A percentile compares a stretch with the other conserved stretches of the same genome.
Conservation (phyloP, 2,888 invertebrate genomes). For the Andrena bicolor region DNA sequence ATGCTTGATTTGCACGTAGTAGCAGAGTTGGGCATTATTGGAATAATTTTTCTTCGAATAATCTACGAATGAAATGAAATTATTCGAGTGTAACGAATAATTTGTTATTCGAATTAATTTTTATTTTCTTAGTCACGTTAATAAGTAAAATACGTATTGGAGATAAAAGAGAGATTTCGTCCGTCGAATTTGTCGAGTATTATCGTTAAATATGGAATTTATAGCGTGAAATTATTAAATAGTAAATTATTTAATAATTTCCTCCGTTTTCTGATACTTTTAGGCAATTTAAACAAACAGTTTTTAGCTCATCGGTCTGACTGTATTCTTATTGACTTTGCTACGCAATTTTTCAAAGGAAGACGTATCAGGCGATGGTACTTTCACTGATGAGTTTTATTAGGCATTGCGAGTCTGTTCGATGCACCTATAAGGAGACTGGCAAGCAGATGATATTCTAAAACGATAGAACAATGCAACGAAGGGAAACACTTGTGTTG, state of each 20-base stretch:
- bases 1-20: background rate
- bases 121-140: no score
- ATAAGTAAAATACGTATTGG: no score
- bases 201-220: no score
- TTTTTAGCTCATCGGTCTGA: background rate
- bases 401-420: conserved; percentile 13
- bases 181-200: no score
- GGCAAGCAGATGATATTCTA: background rate
- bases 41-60: no score
- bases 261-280: no score
- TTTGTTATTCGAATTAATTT: background rate
- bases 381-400: conserved; percentile 30
- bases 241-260: no score
- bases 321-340: background rate
- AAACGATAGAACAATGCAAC: conserved; percentile 27
- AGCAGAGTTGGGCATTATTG: background rate
- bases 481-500: background rate
- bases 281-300: no score
- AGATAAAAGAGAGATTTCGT: no score
- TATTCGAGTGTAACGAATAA: no score
- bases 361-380: background rate
- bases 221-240: no score
- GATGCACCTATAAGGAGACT: conserved; percentile 1
- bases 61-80: no score
- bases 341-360: background rate